These are phyloP conservation scores for Cephus spinipes DNA, from an alignment of 2,888 invertebrate genomes.

Conservation along the genomic window DNA sequence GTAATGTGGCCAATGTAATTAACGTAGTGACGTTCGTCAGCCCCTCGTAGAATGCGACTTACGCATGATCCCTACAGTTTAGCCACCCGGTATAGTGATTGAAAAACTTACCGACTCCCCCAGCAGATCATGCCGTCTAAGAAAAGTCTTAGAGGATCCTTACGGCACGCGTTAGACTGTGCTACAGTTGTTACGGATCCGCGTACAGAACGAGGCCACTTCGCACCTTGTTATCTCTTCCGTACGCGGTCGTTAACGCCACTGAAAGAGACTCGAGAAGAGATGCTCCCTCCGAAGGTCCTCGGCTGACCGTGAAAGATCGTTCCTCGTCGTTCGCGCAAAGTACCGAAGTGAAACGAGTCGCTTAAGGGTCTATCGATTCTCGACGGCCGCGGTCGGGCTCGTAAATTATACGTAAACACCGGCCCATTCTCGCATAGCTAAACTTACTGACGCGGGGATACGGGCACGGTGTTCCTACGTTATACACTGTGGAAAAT, in stretches of 20 bases:
- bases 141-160: background rate
- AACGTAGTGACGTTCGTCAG: conserved; percentile 20
- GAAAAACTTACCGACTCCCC: background rate
- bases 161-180: background rate
- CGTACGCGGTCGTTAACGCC: background rate
- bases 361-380: background rate
- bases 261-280: background rate
- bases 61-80: background rate
- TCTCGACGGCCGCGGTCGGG: background rate
- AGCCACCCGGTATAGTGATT: background rate
- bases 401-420: background rate
- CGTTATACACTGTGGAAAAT: background rate
- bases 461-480: background rate
- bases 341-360: background rate
- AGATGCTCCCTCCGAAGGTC: background rate
- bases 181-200: background rate
- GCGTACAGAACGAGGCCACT: background rate
- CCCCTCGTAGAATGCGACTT: conserved; percentile 7
- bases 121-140: background rate
- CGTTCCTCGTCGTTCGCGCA: background rate
- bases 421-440: background rate
- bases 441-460: background rate
- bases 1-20: conserved; percentile 44
- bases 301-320: background rate
- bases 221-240: background rate